Evolutionary conservation across 1,140 invertebrate species (phyloP), one percentile per base, ranked within the genome.

Genomic region (Halyomorpha halys): DNA sequence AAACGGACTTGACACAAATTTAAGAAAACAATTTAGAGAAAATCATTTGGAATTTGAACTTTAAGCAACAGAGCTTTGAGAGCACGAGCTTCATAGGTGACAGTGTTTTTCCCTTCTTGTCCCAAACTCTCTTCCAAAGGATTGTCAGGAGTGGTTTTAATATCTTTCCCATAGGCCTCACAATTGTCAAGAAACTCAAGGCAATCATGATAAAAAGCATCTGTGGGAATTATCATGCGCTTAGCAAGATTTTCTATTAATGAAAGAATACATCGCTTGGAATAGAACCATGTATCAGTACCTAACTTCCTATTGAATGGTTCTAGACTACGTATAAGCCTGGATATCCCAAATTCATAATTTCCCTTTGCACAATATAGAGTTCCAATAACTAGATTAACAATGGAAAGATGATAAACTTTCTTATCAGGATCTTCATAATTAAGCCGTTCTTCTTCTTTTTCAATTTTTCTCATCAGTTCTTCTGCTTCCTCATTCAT

Each of bases 401-500:
- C 95, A 69, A 99, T 99, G 74, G 96, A 99, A 30, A 98, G 78
- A 75, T 99, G 97, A 77, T 91, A 97, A 63, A 91, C 85, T 75
- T 98, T 98, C 73, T 93, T 91, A 45, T 97, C 90, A 16, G 92
- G 90, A 70, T 97, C 92, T 74, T 95, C 89, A 73, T 92, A 92
- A 39, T 91, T 85, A 66, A 94, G 77, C 61, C 90, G 84, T 73
- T 97, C 94, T 74, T 99, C 97, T 74, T 98, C 95, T 69, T 96
- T 95, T 74, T 99, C 97, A 68, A 99, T 96, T 78, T 94, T 94
- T 61, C 95, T 82, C 94, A 99, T 98, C 60, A 99, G 79, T 72
- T 98, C 95, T 79, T 99, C 97, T 30, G 97, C 97, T 79, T 98
- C 95, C 75, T 97, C 93, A 76, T 99, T 99, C 77, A 97, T 93